Evolutionary conservation across 2,888 invertebrate species (phyloP), one percentile per base, ranked within the genome.

Genomic region (Corbicula japonica): DNA sequence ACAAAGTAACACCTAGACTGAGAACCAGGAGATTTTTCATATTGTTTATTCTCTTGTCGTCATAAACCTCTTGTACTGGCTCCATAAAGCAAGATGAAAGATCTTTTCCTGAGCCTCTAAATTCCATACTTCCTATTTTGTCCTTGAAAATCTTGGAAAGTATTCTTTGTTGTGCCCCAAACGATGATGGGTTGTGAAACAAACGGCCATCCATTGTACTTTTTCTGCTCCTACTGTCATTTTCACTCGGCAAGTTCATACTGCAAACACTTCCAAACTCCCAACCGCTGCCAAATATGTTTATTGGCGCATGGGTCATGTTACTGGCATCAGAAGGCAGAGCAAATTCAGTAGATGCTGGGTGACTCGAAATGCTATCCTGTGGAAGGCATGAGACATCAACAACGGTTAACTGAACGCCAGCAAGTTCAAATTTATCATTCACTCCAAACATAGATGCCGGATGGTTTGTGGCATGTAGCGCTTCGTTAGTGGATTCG

Each of bases 1-100:
- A 80, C 10, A 91, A 80, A 71, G 90, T 88, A 52, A 91, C 85
- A 23, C 88, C 69, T 1, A 90, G 62, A 61, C 92, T 88, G 4
- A 92, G 83, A 5, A 90, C 84, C 18, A 92, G 61, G 30, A 92
- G 82, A 71, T 92, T 92, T 61, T 88, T 88, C 48, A 85, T 84
- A 69, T 92, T 90, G 12, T 80, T 85, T 26, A 73, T 86, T 23
- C 80, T 84, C 35, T 48, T 62, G 23, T 10, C 44, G 3, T 28
- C 23, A 8, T n/a, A n/a, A 15, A 28, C 35, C 4, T 63, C 58
- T 4, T 30, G 4, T 15, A 30, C 52, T 10, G 23, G 8, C 34
- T 8, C 38, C 26, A 50, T 26, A 35, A 54, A 52, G n/a, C 21
- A 41, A 1, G 28, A 1, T 23, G 54, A 54, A 38, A 60, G 21